Evolutionary conservation across 2,113 vertebrate species (phyloP).

Genomic region (Eonycteris spelaea): DNA sequence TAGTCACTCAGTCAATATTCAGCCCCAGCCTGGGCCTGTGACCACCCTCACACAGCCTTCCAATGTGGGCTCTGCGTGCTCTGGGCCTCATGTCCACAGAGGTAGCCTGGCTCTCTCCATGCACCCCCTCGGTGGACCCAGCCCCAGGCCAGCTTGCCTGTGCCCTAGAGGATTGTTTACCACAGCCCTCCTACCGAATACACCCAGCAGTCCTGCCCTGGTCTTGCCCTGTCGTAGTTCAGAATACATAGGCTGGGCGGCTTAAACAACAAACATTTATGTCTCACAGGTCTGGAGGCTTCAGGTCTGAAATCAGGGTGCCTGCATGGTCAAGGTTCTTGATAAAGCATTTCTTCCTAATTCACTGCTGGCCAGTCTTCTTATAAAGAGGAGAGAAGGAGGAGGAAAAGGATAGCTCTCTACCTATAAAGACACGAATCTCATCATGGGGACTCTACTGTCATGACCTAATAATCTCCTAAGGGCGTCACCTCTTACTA

Average conservation of each 20-base stretch:
- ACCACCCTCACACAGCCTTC: background rate
- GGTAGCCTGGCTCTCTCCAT: background rate
- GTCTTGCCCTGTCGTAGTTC: background rate
- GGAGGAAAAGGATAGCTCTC: background rate
- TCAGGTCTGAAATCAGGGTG: background rate
- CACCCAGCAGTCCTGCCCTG: background rate
- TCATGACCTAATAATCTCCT: background rate
- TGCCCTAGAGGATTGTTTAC: background rate
- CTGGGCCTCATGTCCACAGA: background rate
- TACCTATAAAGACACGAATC: background rate
- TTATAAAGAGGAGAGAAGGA: background rate
- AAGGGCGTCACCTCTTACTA: background rate
- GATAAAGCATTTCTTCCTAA: background rate
- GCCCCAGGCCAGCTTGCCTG: background rate
- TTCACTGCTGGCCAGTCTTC: background rate
- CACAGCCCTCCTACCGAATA: background rate
- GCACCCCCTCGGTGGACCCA: background rate
- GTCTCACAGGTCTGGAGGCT: background rate
- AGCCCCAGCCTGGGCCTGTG: background rate
- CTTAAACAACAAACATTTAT: background rate
- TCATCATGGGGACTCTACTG: too few relatives aligned
- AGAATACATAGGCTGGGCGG: background rate
- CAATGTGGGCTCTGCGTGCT: background rate
- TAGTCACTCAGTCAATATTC: background rate
- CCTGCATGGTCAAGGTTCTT: background rate